Base-by-base conservation (phyloP, 2,113 vertebrate species). In the Sceloporus undulatus region DNA sequence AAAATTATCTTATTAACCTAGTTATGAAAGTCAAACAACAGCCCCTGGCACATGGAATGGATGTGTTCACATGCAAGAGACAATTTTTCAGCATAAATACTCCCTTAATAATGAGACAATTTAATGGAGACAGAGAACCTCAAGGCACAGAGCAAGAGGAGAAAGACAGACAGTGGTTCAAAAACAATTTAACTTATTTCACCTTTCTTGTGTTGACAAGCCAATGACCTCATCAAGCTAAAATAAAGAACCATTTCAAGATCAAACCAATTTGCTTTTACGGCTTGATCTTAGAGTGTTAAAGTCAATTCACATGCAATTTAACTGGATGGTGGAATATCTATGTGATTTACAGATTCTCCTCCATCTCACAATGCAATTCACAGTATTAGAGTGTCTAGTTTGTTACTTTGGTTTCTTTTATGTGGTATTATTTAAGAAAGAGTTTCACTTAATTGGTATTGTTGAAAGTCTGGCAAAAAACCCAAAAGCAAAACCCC, bases 21-120 rank as follows among this genome's bases (percentile, higher is more conserved):
- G 78, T 84, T 92, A 84, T 27, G 62, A 92, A 93, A 87, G 89
- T 91, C 80, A 85, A 90, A 87, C 73, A 90, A 89, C 83, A 90
- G 73, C 86, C 71, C 65, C 13, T 79, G 78, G 80, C n/a, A 85
- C 29, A 68, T 2, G 62, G 78, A 25, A 86, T 21, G 2, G 91
- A 87, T 68, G 42, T 40, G 25, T 3, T 68, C 74, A 65, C 84
- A 75, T 38, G 59, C n/a, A 81, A 65, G 56, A 80, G 66, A 81
- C 56, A 74, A 23, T 56, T 89, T 81, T 85, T 81, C 54, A 54
- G 23, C 23, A 79, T 6, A 75, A 85, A 80, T 81, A 54, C 14
- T 66, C 59, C 83, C 70, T 89, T n/a, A 79, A n/a, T 87, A 87
- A 87, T 83, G 79, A 40, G 54, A 74, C 3, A n/a, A 88, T 85